These are phyloP conservation scores for Orbicella faveolata DNA, from an alignment of 64 coral and sea anemone species.

Conservation along the genomic window DNA sequence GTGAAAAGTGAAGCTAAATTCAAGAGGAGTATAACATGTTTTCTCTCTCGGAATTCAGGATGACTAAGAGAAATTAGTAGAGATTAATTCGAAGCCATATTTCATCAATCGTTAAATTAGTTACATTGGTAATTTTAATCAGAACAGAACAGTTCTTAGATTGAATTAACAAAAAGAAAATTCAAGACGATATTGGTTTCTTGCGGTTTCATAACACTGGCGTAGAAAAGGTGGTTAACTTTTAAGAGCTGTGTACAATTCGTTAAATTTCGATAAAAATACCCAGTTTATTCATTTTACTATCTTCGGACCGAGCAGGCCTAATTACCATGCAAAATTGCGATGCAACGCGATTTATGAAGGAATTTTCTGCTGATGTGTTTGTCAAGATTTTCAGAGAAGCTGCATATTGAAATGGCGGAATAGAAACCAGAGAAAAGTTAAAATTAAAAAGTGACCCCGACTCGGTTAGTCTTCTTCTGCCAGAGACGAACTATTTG, in stretches of 20 bases:
- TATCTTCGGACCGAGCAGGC: not conserved
- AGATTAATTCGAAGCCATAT: not conserved
- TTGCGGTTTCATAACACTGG: constrained; percentile 9
- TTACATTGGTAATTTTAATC: not conserved
- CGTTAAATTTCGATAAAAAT: not conserved
- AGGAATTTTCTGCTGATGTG: no score
- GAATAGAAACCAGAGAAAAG: no score
- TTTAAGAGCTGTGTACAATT: not conserved
- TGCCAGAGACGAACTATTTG: no score
- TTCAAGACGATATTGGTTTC: constrained; percentile 12
- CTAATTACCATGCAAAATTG: no score
- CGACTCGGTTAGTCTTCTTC: no score
- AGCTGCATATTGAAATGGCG: no score
- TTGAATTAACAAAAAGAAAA: constrained; percentile 1
- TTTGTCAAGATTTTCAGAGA: no score
- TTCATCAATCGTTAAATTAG: not conserved
- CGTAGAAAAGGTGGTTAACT: not conserved
- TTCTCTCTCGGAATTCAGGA: not conserved
- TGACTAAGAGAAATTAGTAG: not conserved
- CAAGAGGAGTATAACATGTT: no score
- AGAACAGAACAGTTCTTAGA: not conserved
- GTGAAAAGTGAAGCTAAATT: no score
- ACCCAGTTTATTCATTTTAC: not conserved
- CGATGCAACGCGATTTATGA: no score
- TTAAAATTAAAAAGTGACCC: no score